Percentiles rank a stretch among this genome's conserved stretches.
Evolutionary conservation across 2,113 vertebrate genomes (phyloP).

Genomic region (Calyptomena viridis): DNA sequence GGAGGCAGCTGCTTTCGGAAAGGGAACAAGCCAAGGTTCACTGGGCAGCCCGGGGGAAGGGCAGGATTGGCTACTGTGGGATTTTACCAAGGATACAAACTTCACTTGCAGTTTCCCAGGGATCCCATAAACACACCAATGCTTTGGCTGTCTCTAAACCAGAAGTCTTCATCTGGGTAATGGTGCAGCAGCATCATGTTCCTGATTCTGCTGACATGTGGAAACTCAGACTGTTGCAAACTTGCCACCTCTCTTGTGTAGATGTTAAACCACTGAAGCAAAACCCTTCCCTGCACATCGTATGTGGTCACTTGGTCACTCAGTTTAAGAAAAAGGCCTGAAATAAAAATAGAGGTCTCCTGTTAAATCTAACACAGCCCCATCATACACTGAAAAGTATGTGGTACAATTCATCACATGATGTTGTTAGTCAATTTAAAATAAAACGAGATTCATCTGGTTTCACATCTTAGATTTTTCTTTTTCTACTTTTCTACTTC

Average conservation of each 20-base stretch:
- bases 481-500: not conserved
- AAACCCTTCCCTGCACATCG: not conserved
- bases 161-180: not conserved
- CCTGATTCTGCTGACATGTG: not conserved
- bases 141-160: not conserved
- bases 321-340: not conserved
- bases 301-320: not conserved
- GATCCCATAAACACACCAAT: accelerated
- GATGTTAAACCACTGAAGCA: not conserved
- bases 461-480: not conserved
- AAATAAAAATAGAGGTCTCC: not conserved
- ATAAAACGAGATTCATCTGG: not conserved
- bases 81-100: not conserved
- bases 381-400: not conserved
- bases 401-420: not conserved
- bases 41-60: not conserved
- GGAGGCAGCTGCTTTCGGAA: not conserved
- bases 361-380: not conserved
- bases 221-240: not conserved
- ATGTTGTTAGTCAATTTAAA: not conserved
- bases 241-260: not conserved
- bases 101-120: not conserved
- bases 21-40: accelerated
- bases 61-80: not conserved
- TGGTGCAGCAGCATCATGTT: not conserved